Evolutionary conservation across 2,113 vertebrate genomes (phyloP).

Genomic region (Aptenodytes forsteri): DNA sequence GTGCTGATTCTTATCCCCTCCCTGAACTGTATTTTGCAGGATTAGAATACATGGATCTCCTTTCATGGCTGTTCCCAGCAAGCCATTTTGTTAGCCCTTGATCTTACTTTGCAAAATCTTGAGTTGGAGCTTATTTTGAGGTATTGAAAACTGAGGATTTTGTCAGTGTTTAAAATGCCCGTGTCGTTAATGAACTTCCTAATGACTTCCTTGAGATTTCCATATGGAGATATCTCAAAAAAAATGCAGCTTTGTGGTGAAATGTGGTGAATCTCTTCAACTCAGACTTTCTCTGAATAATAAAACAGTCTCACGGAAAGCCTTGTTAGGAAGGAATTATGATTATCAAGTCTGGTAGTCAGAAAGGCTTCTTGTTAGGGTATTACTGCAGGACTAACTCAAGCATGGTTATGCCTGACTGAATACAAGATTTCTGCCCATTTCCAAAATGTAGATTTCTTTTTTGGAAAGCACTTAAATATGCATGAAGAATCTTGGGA

Average conservation of each 20-base stretch:
- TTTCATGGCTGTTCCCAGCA: not conserved
- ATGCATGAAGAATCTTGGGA: slow-evolving; percentile 14
- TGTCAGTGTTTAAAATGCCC: not conserved
- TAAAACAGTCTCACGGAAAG: not conserved
- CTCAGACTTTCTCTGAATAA: not conserved
- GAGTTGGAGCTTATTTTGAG: not conserved
- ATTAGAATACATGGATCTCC: not conserved
- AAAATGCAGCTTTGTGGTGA: not conserved
- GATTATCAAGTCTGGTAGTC: slow-evolving; percentile 10
- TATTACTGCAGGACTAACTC: not conserved
- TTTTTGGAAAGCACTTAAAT: not conserved
- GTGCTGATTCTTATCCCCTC: not conserved
- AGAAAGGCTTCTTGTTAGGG: not conserved
- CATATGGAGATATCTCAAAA: not conserved
- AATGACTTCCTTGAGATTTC: not conserved
- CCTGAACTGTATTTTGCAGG: not conserved
- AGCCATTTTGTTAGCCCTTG: not conserved
- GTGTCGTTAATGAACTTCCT: not conserved
- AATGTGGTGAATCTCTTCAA: not conserved
- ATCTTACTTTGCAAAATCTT: not conserved
- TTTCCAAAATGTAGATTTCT: not conserved
- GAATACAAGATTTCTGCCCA: not conserved
- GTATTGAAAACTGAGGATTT: not conserved
- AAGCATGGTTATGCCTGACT: slow-evolving; percentile 7
- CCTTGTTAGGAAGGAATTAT: not conserved